Evolutionary conservation across 2,888 invertebrate species (phyloP).

Genomic region (Papilio protenor): DNA sequence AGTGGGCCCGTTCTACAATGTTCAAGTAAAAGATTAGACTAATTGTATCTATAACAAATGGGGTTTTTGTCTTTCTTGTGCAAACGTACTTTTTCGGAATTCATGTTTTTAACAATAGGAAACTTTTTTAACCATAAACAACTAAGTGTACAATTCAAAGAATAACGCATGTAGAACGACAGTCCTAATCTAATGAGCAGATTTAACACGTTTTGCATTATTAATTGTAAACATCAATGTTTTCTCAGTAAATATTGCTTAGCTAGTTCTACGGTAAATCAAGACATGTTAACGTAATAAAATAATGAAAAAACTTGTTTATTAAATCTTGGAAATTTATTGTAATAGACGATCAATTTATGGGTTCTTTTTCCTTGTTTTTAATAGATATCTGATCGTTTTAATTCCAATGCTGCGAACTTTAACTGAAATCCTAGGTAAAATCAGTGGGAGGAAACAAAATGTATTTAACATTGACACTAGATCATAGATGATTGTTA

Average conservation of each 20-base stretch:
- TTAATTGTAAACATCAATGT: neutral
- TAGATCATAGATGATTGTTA: conserved; percentile 47
- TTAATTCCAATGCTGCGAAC: neutral
- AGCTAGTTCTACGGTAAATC: neutral
- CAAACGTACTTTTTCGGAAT: neutral
- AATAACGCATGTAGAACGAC: neutral
- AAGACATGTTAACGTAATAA: neutral
- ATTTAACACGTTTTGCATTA: neutral
- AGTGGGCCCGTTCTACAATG: conserved; percentile 44
- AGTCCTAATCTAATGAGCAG: neutral
- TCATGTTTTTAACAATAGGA: neutral
- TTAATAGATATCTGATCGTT: neutral
- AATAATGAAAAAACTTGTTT: neutral
- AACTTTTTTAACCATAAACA: neutral
- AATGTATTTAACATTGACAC: conserved; percentile 24
- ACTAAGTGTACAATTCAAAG: neutral
- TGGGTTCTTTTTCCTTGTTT: neutral
- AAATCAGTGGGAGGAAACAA: neutral
- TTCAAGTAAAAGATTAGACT: conserved; percentile 53
- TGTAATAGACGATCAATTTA: neutral
- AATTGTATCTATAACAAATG: conserved; percentile 49
- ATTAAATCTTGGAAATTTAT: neutral
- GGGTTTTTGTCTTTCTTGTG: neutral
- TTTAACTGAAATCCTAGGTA: neutral
- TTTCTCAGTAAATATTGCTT: neutral